These are phyloP conservation scores for Synergus laeviventris DNA, from an alignment of 2,888 invertebrate genomes.

Conservation along the genomic window DNA sequence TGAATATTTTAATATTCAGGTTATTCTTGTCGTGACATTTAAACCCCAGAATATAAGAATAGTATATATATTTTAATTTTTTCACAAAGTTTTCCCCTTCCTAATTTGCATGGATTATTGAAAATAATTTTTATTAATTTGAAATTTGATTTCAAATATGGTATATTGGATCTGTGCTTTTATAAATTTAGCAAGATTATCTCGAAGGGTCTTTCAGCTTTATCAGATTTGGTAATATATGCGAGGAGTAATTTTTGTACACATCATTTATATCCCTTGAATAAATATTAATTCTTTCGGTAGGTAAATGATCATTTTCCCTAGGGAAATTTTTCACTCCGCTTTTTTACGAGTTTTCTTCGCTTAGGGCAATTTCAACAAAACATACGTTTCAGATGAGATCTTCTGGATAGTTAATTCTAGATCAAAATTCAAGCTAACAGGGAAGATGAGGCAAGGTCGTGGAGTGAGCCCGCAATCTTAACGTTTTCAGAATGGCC, in stretches of 20 bases:
- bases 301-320: constrained; percentile 5
- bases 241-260: neutral
- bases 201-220: neutral
- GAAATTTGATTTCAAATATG: neutral
- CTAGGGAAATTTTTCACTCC: neutral
- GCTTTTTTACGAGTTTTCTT: neutral
- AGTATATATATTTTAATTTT: neutral
- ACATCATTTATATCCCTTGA: neutral
- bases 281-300: neutral
- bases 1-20: constrained; percentile 1
- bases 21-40: neutral
- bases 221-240: neutral
- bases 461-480: constrained; percentile 28
- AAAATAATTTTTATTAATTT: neutral
- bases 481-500: constrained; percentile 37
- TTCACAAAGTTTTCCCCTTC: neutral
- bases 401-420: constrained; percentile 11
- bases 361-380: neutral
- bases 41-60: neutral
- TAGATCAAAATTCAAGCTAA: constrained; percentile 25
- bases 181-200: neutral
- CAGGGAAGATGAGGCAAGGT: constrained; percentile 33
- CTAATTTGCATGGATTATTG: neutral
- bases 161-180: neutral
- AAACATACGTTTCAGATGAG: neutral